Percentiles rank a stretch among this genome's conserved stretches.
Evolutionary conservation across 2,797 vertebrate species (phyloP).

Genomic region (Natrix natrix): DNA sequence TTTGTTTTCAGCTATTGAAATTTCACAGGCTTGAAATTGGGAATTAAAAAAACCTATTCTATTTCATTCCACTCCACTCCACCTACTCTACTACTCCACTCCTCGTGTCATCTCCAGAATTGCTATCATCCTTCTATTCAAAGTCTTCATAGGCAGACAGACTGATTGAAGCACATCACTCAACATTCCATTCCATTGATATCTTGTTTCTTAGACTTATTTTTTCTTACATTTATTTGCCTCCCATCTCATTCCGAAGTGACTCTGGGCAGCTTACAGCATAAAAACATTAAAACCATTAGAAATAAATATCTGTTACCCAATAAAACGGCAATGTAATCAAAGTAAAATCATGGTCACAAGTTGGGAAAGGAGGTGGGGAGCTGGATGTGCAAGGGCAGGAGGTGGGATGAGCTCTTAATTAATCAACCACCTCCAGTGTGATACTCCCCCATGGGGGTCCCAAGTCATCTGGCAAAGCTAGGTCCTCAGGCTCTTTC

Average conservation of each 20-base stretch:
- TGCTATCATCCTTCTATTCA: background rate
- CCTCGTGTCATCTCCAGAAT: background rate
- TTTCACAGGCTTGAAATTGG: conserved; percentile 42
- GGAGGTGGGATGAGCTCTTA: background rate
- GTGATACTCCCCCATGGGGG: background rate
- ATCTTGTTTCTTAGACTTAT: too few species aligned
- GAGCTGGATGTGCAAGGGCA: background rate
- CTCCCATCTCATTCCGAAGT: background rate
- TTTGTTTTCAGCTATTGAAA: conserved; percentile 41
- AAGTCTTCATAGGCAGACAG: background rate
- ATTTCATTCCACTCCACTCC: too few species aligned
- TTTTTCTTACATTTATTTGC: background rate
- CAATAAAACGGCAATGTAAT: background rate
- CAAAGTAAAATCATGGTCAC: background rate
- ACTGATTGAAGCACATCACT: background rate
- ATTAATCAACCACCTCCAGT: background rate
- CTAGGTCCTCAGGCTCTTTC: too few species aligned
- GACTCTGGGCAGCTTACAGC: background rate
- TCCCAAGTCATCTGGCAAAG: background rate
- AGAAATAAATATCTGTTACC: background rate
- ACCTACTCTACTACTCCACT: fast-evolving
- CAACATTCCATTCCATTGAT: background rate
- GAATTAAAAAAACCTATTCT: background rate
- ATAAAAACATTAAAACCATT: background rate
- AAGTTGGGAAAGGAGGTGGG: background rate